phyloP scores from a whole-genome alignment of 2,888 invertebrate genomes.

The Ectemnius cavifrons region DNA sequence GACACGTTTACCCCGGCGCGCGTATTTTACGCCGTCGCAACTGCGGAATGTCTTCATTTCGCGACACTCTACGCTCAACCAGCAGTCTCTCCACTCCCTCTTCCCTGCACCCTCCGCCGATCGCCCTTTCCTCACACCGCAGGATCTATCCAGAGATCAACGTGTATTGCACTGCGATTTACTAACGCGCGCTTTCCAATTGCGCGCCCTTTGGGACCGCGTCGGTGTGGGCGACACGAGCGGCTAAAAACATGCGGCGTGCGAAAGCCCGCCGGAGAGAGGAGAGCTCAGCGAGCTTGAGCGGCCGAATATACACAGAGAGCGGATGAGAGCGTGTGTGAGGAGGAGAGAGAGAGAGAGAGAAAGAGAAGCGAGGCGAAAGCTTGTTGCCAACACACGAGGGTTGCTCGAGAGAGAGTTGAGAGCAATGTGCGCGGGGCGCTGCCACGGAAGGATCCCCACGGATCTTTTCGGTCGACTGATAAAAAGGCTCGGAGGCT shows the following conservation, averaged over 20 bases:
- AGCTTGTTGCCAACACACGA: slow-evolving; percentile 17
- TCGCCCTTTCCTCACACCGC: background rate
- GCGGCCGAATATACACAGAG: background rate
- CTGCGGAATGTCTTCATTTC: slow-evolving; percentile 42
- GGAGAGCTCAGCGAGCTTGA: background rate
- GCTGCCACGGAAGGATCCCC: slow-evolving; percentile 59
- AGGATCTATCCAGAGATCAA: background rate
- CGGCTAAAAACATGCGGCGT: slow-evolving; percentile 5
- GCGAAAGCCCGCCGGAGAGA: background rate
- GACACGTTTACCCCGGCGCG: slow-evolving; percentile 67
- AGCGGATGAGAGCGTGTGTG: background rate
- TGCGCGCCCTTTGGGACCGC: background rate
- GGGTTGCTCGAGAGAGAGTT: slow-evolving; percentile 31
- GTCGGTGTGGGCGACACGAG: background rate
- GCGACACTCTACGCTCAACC: slow-evolving; percentile 19
- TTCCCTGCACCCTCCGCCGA: slow-evolving; percentile 1
- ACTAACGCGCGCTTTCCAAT: background rate
- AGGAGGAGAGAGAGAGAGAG: background rate
- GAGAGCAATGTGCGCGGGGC: slow-evolving; percentile 31
- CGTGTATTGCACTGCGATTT: background rate
- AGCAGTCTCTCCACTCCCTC: background rate
- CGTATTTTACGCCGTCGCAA: slow-evolving; percentile 42
- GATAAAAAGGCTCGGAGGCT: slow-evolving; percentile 71
- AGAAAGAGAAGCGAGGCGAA: slow-evolving; percentile 13
- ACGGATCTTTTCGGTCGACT: slow-evolving; percentile 69